phyloP scores from a whole-genome alignment of 2,113 vertebrate species.

The Proteles cristata region DNA sequence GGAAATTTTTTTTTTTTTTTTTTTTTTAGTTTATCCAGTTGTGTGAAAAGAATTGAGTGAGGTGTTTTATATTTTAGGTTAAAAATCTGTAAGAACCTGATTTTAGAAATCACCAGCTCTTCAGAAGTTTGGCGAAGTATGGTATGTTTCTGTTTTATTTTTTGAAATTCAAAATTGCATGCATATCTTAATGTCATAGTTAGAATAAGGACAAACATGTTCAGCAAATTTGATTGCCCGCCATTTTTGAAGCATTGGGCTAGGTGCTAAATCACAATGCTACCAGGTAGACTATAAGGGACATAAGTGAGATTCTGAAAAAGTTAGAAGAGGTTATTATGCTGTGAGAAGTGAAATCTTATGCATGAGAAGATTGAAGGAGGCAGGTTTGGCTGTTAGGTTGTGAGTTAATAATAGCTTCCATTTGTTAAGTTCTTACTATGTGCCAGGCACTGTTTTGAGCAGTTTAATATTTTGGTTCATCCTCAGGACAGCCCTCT shows the following conservation, averaged over 20 bases:
- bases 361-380: not conserved
- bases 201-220: not conserved
- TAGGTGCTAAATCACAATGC: not conserved
- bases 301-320: not conserved
- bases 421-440: not conserved
- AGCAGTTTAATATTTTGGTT: not conserved
- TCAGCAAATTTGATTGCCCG: not conserved
- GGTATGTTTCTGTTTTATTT: constrained; percentile 84
- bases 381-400: not conserved
- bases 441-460: not conserved
- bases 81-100: constrained; percentile 81
- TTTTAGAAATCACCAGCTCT: constrained; percentile 82
- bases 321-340: not conserved
- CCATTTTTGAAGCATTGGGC: constrained; percentile 3
- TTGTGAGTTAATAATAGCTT: not conserved
- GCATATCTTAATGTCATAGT: constrained; percentile 23
- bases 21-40: not conserved
- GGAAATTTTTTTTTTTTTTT: not conserved
- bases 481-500: not conserved
- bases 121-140: constrained; percentile 85
- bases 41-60: constrained; percentile 77
- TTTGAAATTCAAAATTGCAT: constrained; percentile 64
- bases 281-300: not conserved
- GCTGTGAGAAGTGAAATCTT: not conserved
- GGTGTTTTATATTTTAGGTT: constrained; percentile 86